phyloP scores from a whole-genome alignment of 2,888 invertebrate species.

The Drosophila kuntzei region DNA sequence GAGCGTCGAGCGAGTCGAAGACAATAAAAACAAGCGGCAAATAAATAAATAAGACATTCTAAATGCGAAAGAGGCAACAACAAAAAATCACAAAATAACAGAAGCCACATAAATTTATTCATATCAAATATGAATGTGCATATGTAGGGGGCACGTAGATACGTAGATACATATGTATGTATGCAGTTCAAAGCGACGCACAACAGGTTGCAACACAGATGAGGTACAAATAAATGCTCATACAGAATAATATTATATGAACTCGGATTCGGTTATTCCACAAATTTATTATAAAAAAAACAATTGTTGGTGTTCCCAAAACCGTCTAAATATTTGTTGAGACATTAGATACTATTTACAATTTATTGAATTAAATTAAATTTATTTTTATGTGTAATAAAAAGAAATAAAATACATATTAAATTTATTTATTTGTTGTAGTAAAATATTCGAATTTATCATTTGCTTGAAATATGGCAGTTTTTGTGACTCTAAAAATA shows the following conservation, averaged over 20 bases:
- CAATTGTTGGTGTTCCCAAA: too few species aligned
- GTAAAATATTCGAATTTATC: too few species aligned
- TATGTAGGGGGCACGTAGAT: conserved; percentile 13
- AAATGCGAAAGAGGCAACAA: conserved; percentile 53
- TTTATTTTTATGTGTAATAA: too few species aligned
- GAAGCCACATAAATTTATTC: conserved; percentile 14
- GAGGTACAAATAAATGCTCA: conserved; percentile 14
- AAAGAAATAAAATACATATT: too few species aligned
- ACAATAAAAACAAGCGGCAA: conserved; percentile 72
- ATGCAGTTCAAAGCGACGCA: conserved; percentile 31
- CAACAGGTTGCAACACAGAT: conserved; percentile 55
- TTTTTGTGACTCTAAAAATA: too few species aligned
- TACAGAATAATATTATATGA: not conserved
- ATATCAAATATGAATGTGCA: not conserved
- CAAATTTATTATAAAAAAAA: too few species aligned
- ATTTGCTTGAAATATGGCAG: too few species aligned
- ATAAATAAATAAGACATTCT: conserved; percentile 68
- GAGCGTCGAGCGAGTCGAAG: conserved; percentile 26
- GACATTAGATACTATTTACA: too few species aligned
- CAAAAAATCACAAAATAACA: conserved; percentile 36
- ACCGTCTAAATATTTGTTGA: too few species aligned
- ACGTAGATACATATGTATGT: conserved; percentile 5
- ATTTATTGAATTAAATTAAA: too few species aligned
- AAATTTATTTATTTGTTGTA: too few species aligned
- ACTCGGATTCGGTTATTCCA: not conserved